Percentiles rank a stretch among this genome's conserved stretches.
Conservation (phyloP, 2,888 invertebrate species). For the Agrochola lota region DNA sequence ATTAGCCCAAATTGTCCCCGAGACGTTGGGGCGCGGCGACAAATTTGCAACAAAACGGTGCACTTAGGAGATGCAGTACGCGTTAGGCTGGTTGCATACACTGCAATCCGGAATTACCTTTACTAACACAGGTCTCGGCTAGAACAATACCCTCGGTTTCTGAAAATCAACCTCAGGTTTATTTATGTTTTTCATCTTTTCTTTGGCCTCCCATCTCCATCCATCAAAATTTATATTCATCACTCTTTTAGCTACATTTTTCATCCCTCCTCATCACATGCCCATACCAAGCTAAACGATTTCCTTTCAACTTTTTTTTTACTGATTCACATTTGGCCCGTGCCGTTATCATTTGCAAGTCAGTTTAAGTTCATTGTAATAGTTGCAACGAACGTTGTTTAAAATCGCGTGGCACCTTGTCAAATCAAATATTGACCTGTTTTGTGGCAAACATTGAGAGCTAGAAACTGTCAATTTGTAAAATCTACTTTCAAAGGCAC, state of each 20-base stretch:
- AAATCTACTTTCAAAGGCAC: neutral
- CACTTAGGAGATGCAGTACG: slow-evolving; percentile 61
- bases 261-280: neutral
- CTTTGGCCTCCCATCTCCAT: neutral
- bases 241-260: neutral
- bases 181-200: neutral
- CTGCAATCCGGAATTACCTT: neutral
- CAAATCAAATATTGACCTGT: neutral
- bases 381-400: neutral
- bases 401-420: no score
- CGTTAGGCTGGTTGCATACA: slow-evolving; percentile 55
- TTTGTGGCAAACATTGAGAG: neutral
- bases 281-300: neutral
- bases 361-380: neutral
- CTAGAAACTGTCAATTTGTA: neutral
- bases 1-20: slow-evolving; percentile 68
- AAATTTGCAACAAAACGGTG: slow-evolving; percentile 67
- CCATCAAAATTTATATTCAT: neutral
- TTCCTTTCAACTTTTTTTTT: neutral
- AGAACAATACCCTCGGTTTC: neutral
- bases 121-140: neutral
- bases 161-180: neutral
- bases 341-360: neutral
- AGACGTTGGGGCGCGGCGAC: slow-evolving; percentile 60
- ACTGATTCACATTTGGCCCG: neutral